Conservation (phyloP, 2,113 vertebrate genomes). For the Pluvianellus socialis region DNA sequence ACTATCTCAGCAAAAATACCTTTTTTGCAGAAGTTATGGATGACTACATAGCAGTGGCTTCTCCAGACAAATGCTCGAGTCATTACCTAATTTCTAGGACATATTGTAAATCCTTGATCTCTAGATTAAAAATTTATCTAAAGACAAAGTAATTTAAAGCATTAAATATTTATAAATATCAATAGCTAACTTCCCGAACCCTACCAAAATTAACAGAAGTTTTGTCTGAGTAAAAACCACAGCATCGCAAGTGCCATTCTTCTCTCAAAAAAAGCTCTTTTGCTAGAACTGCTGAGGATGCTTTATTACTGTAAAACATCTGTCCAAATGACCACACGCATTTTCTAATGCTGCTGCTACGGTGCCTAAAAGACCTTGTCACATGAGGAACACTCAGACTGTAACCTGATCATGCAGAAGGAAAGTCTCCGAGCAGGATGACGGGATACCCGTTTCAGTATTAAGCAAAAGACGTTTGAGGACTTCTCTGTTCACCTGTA, state of each 20-base stretch:
- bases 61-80: not conserved
- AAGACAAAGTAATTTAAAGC: constrained; percentile 11
- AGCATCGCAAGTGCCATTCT: not conserved
- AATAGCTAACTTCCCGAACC: not conserved
- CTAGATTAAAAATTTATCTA: constrained; percentile 39
- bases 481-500: not conserved
- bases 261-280: not conserved
- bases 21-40: not conserved
- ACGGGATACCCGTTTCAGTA: not conserved
- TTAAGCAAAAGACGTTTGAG: not conserved
- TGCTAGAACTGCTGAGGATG: not conserved
- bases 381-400: not conserved
- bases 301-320: not conserved
- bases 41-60: not conserved
- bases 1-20: not conserved
- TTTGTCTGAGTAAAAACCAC: not conserved
- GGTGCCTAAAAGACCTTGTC: not conserved
- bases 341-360: not conserved
- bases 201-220: not conserved
- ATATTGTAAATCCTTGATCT: not conserved
- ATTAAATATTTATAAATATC: constrained; percentile 38
- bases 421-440: not conserved
- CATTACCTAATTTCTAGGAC: not conserved
- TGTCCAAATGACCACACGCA: not conserved
- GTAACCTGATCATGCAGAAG: constrained; percentile 30